A percentile compares a stretch with the other conserved stretches of the same genome.
Evolutionary conservation across 2,113 vertebrate species (phyloP).

Genomic region (Grus americana): DNA sequence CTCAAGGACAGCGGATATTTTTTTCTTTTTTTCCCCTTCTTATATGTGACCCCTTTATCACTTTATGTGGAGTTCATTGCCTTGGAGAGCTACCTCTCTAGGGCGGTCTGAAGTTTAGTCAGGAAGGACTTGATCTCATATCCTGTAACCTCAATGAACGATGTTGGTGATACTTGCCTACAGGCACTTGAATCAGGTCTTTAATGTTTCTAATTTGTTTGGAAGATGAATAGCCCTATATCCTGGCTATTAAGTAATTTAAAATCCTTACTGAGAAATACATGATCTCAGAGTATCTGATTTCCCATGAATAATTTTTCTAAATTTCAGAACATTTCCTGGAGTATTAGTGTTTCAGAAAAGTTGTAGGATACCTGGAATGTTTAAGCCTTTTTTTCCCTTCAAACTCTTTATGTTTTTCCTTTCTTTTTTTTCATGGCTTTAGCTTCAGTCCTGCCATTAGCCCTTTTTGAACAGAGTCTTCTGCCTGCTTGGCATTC

Average conservation of each 20-base stretch:
- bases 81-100: neutral
- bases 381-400: neutral
- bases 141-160: slow-evolving; percentile 20
- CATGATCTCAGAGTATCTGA: slow-evolving; percentile 57
- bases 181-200: slow-evolving; percentile 43
- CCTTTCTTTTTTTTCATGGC: neutral
- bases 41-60: neutral
- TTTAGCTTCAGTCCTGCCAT: neutral
- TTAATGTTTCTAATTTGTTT: slow-evolving; percentile 64
- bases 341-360: neutral
- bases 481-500: neutral
- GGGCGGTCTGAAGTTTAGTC: slow-evolving; percentile 25
- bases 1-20: neutral
- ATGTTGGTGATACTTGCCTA: slow-evolving; percentile 32
- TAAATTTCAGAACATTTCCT: slow-evolving; percentile 46
- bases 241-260: slow-evolving; percentile 61
- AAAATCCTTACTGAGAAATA: slow-evolving; percentile 59
- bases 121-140: slow-evolving; percentile 48
- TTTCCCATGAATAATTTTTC: slow-evolving; percentile 56
- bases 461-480: neutral
- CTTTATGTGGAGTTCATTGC: neutral
- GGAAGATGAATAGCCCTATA: slow-evolving; percentile 57
- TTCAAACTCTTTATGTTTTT: neutral
- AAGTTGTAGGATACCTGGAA: neutral
- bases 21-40: neutral